Evolutionary conservation across 2,888 invertebrate genomes (phyloP).

Genomic region (Sialis lutaria): DNA sequence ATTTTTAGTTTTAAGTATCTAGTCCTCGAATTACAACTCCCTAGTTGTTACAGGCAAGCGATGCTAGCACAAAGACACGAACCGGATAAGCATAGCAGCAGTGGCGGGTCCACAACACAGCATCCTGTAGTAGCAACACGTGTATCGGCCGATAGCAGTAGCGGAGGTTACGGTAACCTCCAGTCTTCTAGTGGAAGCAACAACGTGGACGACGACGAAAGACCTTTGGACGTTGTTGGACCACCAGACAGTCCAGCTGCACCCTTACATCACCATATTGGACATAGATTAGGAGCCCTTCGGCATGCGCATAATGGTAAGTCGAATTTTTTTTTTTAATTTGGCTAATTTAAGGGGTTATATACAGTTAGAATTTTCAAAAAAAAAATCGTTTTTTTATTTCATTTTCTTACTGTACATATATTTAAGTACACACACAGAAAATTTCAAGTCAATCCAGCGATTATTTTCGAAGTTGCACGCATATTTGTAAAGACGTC

Average conservation of each 20-base stretch:
- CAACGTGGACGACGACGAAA: conserved; percentile 66
- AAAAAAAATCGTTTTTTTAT: too few relatives aligned
- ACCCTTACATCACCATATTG: conserved; percentile 35
- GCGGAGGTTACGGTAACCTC: conserved; percentile 9
- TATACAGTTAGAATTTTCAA: too few relatives aligned
- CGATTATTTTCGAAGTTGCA: too few relatives aligned
- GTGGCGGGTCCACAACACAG: conserved; percentile 26
- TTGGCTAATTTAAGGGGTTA: too few relatives aligned
- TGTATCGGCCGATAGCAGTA: conserved; percentile 28
- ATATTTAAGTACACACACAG: too few relatives aligned
- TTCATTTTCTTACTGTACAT: too few relatives aligned
- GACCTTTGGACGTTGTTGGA: conserved; percentile 73
- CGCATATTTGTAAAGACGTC: too few relatives aligned
- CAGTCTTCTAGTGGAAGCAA: conserved; percentile 1
- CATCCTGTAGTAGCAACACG: conserved; percentile 25
- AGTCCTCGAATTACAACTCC: too few relatives aligned
- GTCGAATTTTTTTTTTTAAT: conserved; percentile 5
- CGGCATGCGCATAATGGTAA: conserved; percentile 17
- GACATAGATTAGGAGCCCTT: conserved; percentile 23
- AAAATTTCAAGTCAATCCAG: too few relatives aligned
- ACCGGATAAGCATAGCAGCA: conserved; percentile 5
- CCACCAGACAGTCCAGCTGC: conserved; percentile 56
- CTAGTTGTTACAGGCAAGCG: conserved; percentile 49
- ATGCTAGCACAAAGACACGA: conserved; percentile 32
- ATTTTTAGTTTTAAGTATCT: too few relatives aligned